phyloP scores from a whole-genome alignment of 2,113 vertebrate genomes.

The Mesocricetus auratus region DNA sequence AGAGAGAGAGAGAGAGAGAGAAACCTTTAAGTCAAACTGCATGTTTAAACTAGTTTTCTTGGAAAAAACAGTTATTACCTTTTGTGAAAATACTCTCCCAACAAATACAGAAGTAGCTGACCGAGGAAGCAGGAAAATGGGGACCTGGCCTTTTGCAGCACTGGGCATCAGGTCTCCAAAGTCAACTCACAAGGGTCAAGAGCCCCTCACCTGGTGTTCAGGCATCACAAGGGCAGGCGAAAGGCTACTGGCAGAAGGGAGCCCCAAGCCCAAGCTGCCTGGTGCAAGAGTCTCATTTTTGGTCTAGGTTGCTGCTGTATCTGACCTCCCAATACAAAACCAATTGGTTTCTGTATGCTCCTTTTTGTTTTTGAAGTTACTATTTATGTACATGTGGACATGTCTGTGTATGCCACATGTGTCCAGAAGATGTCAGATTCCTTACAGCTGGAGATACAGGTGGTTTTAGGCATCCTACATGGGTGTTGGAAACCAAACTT shows the following conservation, averaged over 20 bases:
- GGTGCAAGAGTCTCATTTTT: background rate
- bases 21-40: background rate
- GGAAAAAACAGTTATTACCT: background rate
- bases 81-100: background rate
- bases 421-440: background rate
- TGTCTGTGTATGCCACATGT: background rate
- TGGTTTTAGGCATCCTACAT: background rate
- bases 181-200: background rate
- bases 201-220: background rate
- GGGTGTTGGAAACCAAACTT: background rate
- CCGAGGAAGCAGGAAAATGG: background rate
- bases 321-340: background rate
- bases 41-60: background rate
- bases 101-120: background rate
- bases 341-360: background rate
- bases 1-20: background rate
- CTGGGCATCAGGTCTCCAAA: background rate
- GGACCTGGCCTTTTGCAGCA: too few species aligned
- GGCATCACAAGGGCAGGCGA: background rate
- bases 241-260: background rate
- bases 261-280: fast-evolving
- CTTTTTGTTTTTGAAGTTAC: background rate
- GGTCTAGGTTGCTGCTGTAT: background rate
- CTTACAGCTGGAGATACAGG: background rate
- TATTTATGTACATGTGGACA: background rate